These are phyloP conservation scores for Euphonia xanthogaster DNA, from an alignment of 2,797 vertebrate genomes.

Conservation along the genomic window DNA sequence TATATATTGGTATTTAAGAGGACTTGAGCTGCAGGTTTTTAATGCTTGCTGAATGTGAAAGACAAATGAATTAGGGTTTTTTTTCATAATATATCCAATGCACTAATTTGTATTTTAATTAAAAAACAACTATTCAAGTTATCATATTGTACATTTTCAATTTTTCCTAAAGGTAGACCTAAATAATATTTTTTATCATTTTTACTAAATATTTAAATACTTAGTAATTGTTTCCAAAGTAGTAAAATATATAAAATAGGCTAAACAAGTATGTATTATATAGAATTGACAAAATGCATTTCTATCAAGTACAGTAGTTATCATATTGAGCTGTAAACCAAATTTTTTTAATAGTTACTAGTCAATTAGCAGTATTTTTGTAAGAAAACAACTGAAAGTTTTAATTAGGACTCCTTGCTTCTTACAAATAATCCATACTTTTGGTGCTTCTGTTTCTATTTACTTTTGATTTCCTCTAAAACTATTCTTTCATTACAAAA, in stretches of 20 bases:
- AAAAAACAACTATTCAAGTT: neutral
- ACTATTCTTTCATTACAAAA: neutral
- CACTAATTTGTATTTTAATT: neutral
- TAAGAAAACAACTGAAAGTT: neutral
- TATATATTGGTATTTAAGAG: neutral
- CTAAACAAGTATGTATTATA: neutral
- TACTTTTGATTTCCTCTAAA: neutral
- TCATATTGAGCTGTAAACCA: neutral
- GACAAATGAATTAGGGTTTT: neutral
- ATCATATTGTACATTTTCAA: neutral
- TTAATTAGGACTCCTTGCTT: neutral
- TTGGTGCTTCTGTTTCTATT: neutral
- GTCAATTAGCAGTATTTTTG: neutral
- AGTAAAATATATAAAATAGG: neutral
- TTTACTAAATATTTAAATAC: neutral
- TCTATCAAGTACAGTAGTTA: neutral
- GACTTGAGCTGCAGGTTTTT: neutral
- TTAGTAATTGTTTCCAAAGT: neutral
- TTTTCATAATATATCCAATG: neutral
- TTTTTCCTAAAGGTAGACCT: neutral
- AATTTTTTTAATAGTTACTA: neutral
- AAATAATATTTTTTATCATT: neutral
- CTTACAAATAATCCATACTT: neutral
- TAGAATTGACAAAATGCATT: neutral
- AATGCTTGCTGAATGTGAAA: neutral